Conservation (phyloP, 1,140 invertebrate genomes). For the Trichogramma pretiosum region DNA sequence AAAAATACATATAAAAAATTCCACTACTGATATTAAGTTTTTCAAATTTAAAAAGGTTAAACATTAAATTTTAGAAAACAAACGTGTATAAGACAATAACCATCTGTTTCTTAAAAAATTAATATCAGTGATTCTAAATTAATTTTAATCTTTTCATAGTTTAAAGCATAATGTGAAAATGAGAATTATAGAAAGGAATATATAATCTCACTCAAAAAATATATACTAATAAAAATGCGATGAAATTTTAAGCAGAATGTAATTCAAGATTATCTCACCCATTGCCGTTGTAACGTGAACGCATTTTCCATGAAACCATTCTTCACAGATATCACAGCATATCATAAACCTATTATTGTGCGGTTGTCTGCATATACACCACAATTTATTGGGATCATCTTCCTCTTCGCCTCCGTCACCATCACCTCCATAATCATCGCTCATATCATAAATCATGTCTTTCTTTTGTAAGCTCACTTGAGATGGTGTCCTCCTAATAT, state of each 20-base stretch:
- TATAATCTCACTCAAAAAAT: no score
- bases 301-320: slow-evolving; percentile 96
- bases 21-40: no score
- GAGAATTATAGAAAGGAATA: no score
- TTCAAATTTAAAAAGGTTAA: no score
- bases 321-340: slow-evolving; percentile 90
- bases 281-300: slow-evolving; percentile 86
- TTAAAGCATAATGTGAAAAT: no score
- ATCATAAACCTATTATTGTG: slow-evolving; percentile 98
- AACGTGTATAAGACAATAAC: no score
- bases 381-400: slow-evolving; percentile 88
- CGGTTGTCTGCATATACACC: slow-evolving; percentile 92
- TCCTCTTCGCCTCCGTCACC: slow-evolving; percentile 53
- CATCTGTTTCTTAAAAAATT: no score
- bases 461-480: slow-evolving; percentile 12
- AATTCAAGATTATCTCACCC: slow-evolving; percentile 45
- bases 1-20: no score
- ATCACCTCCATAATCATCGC: slow-evolving; percentile 35
- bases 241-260: no score
- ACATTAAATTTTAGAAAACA: no score
- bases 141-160: background rate
- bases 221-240: no score
- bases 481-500: slow-evolving; percentile 5
- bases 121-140: background rate
- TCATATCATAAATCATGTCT: slow-evolving; percentile 17